Base-by-base conservation (phyloP, 1,140 invertebrate species). In the Ceratosolen solmsi region DNA sequence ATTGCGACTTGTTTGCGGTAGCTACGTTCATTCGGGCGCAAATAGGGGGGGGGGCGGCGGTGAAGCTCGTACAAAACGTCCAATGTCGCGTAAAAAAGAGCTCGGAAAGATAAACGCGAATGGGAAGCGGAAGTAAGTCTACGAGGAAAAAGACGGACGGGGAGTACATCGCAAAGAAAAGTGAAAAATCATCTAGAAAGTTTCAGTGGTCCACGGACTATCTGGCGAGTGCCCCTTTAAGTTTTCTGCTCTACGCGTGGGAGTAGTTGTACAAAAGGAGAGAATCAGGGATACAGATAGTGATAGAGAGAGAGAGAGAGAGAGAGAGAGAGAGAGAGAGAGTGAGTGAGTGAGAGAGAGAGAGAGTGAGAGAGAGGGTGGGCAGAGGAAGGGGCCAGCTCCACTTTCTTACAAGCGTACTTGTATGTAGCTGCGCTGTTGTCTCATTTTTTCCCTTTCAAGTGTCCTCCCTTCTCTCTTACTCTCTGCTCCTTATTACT, bases 101-200 rank as follows among this genome's bases (percentile, higher is more conserved):
- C 22, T 1, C 13, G 41, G 30, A 51, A 30, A 77, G 74, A 81
- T 49, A 60, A 77, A 77, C 73, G 80, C 80, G 68, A 77, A 82
- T 58, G 80, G 74, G 74, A 77, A 82, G 73, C 73, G 73, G 80
- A 76, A 82, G 73, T 60, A 76, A 76, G 80, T 76, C 60, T 60
- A 71, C 60, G 73, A 51, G 80, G 15, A 46, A 30, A 49, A 54
- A 36, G 51, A 20, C 30, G 25, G 20, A 36, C 17, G 49, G 11
- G 38, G 27, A n/a, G 13, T 1, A 36, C 0, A 38, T 25, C 4
- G 71, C 63, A 76, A 72, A 72, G 80, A 72, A 82, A 72, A 82
- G 80, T 82, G 74, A 82, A 82, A 77, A 82, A 82, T 82, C 80
- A 36, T 27, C 74, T 11, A 7, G 54, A 77, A 77, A 82, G 36